These are phyloP conservation scores for Ferdinandea cuprea DNA, from an alignment of 2,888 invertebrate genomes.

Conservation along the genomic window DNA sequence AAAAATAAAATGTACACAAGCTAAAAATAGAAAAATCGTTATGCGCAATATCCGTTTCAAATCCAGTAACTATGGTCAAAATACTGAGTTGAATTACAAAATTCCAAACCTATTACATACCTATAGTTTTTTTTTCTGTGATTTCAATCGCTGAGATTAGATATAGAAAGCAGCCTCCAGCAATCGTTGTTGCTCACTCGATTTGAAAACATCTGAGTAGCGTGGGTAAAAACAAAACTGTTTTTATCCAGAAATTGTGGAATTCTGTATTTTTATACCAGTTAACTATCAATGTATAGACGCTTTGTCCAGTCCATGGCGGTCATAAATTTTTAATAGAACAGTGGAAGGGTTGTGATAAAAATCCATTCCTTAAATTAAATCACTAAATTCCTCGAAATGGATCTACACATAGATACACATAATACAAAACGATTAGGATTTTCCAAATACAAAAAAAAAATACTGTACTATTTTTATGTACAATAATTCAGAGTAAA, in stretches of 20 bases:
- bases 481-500: too few species aligned
- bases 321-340: constrained; percentile 5
- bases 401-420: neutral
- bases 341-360: constrained; percentile 36
- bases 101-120: constrained; percentile 38
- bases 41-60: constrained; percentile 13
- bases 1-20: neutral
- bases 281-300: too few species aligned
- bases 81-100: constrained; percentile 38
- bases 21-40: neutral
- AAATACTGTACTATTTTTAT: too few species aligned
- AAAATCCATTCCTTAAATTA: constrained; percentile 44
- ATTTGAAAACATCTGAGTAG: neutral
- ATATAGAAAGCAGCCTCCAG: neutral
- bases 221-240: constrained; percentile 54
- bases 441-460: neutral
- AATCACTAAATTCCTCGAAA: constrained; percentile 6
- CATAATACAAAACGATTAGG: neutral
- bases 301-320: neutral
- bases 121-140: neutral
- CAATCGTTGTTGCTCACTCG: neutral
- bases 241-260: constrained; percentile 54
- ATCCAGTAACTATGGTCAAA: constrained; percentile 38
- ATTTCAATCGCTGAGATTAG: neutral
- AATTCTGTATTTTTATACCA: neutral